These are phyloP conservation scores for Theocolax elegans DNA, from an alignment of 1,140 invertebrate species.

Conservation along the genomic window DNA sequence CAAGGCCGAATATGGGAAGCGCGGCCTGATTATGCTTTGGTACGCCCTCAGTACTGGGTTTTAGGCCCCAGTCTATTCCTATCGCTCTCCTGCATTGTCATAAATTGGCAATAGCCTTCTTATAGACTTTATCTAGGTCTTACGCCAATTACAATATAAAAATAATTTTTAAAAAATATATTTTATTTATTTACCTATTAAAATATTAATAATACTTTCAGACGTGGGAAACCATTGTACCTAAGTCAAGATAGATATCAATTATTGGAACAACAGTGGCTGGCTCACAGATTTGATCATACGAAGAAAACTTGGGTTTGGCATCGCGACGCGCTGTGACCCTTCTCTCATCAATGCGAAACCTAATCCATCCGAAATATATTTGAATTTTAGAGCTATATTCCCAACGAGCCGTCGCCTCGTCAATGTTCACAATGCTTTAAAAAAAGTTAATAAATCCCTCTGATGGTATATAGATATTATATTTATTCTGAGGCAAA, in stretches of 20 bases:
- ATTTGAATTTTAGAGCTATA: constrained; percentile 49
- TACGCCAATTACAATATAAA: no score
- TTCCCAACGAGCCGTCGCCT: constrained; percentile 51
- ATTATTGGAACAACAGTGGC: constrained; percentile 93
- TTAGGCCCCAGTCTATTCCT: no score
- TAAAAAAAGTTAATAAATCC: constrained; percentile 54
- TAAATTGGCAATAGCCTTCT: no score
- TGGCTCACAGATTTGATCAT: constrained; percentile 93
- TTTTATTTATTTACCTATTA: no score
- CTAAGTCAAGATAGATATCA: constrained; percentile 89
- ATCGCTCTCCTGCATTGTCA: no score
- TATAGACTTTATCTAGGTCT: no score
- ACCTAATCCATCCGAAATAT: constrained; percentile 43
- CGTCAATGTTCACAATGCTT: constrained; percentile 58
- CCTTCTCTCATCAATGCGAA: constrained; percentile 45
- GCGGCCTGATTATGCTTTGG: no score
- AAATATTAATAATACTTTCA: constrained; percentile 61
- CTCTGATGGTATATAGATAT: constrained; percentile 50
- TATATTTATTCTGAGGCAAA: constrained; percentile 61
- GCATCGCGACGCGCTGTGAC: constrained; percentile 84
- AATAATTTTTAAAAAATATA: neutral
- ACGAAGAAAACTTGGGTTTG: constrained; percentile 92
- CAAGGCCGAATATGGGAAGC: no score
- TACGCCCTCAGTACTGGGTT: no score
- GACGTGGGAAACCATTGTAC: constrained; percentile 94